Base-by-base conservation (phyloP, 2,797 vertebrate genomes). In the Delichon dasypus region DNA sequence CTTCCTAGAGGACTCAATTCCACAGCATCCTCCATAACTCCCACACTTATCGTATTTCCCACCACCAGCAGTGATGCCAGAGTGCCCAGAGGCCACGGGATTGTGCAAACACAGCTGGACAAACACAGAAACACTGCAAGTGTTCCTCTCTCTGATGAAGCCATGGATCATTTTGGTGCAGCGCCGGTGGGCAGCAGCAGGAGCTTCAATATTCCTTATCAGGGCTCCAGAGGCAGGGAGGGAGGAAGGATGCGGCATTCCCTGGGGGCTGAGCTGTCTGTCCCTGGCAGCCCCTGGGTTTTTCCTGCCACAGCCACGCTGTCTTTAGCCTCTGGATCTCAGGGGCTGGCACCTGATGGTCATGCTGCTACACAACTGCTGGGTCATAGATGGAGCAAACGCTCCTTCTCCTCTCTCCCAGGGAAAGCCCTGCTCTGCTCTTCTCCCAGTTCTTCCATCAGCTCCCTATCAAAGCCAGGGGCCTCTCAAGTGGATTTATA, bases 351-450 rank as follows among this genome's bases (percentile, higher is more conserved):
- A 54, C 96, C 97, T 96, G 97, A 97, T 97, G 92, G 73, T 92
- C 68, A 34, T 6, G 98, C 97, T 98, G 98, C 98, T 97, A 97
- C 85, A 97, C 96, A 97, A 98, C 98, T 85, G 13, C 94, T 64
- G 90, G 95, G 96, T 97, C 98, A 97, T 83, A 95, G 97, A 96
- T 91, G 90, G 97, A 97, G 95, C 91, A 75, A 96, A 97, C 89
- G 38, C 96, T 97, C 97, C 97, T 97, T 96, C 96, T 97, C 97
- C 96, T 95, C 88, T 91, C 95, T 94, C 94, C 95, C 82, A 74
- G 92, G 74, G 44, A 79, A 95, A 85, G 26, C 70, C 81, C 60
- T 64, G 73, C 57, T 34, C 54, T 78, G 67, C 77, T 81, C 90
- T 55, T 60, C 74, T 40, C 18, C 66, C 78, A 8, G 22, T 30